phyloP scores from a whole-genome alignment of 2,797 vertebrate species.

The Dermochelys coriacea region DNA sequence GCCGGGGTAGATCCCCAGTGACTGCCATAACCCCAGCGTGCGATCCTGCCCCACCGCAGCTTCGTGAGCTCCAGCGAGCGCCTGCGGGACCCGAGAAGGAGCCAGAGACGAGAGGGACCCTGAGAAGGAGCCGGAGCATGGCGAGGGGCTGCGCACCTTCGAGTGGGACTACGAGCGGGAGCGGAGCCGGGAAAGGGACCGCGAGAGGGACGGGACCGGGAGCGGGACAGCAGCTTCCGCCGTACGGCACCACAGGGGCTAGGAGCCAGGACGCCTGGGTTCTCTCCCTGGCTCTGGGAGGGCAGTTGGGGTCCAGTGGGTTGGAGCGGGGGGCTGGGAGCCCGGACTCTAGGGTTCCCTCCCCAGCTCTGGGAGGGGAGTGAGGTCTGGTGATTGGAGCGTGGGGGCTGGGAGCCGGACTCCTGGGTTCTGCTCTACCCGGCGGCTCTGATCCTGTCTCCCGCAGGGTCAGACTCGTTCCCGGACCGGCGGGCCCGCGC shows the following conservation, averaged over 20 bases:
- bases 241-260: slow-evolving; percentile 41
- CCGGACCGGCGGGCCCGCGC: slow-evolving; percentile 88
- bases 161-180: slow-evolving; percentile 73
- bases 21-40: neutral
- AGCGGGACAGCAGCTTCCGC: slow-evolving; percentile 52
- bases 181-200: slow-evolving; percentile 46
- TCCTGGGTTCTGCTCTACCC: no score
- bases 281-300: neutral
- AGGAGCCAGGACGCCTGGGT: neutral
- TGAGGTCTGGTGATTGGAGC: no score
- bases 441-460: neutral
- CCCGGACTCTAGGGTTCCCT: neutral
- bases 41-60: slow-evolving; percentile 67
- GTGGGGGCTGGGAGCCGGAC: no score
- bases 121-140: slow-evolving; percentile 74
- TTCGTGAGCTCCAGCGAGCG: slow-evolving; percentile 90
- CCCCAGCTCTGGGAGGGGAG: neutral
- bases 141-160: neutral
- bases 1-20: no score
- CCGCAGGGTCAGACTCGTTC: slow-evolving; percentile 90
- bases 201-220: slow-evolving; percentile 43
- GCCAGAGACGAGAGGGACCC: slow-evolving; percentile 64
- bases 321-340: rapidly evolving
- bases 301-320: neutral
- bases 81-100: slow-evolving; percentile 82